These are phyloP conservation scores for Therioaphis trifolii DNA, from an alignment of 2,888 invertebrate species.

Conservation along the genomic window DNA sequence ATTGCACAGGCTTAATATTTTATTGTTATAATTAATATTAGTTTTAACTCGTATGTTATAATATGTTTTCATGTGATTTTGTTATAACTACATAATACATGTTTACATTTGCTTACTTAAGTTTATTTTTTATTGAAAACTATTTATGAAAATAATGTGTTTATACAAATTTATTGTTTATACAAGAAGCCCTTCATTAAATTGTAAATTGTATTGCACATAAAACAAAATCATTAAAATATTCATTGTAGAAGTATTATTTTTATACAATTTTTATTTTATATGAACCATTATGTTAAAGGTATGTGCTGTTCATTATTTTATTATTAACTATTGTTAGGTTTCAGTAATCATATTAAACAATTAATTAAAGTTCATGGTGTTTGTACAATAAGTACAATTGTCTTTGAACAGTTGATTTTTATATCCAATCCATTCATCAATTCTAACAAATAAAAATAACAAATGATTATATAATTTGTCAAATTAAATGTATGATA, in stretches of 20 bases:
- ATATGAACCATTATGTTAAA: not conserved
- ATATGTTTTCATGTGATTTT: not conserved
- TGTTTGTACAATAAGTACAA: not conserved
- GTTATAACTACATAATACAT: not conserved
- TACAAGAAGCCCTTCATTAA: no score
- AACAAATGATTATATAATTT: not conserved
- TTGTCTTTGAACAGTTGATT: not conserved
- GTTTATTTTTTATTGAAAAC: not conserved
- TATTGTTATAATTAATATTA: conserved; percentile 25
- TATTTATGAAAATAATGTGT: not conserved
- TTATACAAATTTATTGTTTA: no score
- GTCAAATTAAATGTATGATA: no score
- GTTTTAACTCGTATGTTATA: not conserved
- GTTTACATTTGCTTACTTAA: not conserved
- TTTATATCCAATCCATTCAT: not conserved
- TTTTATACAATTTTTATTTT: not conserved
- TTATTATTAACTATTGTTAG: not conserved
- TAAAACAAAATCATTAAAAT: not conserved
- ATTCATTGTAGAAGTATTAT: not conserved
- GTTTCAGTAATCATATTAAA: not conserved
- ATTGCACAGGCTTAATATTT: not conserved
- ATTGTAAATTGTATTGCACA: not conserved
- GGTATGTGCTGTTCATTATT: not conserved
- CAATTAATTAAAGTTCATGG: not conserved
- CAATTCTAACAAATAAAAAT: not conserved